Conservation (phyloP, 2,113 vertebrate species). For the Xiphophorus couchianus region DNA sequence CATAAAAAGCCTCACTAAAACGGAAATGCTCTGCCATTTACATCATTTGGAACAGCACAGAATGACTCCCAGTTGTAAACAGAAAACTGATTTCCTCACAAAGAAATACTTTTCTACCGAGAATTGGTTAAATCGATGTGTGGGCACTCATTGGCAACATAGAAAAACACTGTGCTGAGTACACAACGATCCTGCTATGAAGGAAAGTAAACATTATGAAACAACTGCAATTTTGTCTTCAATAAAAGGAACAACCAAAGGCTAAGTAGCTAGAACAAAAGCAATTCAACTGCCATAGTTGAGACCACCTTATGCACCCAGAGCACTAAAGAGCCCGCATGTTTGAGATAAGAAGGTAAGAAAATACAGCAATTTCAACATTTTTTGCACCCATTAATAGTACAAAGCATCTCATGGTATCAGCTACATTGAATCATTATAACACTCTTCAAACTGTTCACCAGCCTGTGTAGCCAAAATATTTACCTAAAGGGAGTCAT, state of each 20-base stretch:
- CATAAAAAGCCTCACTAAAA: background rate
- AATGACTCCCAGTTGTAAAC: background rate
- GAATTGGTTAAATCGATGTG: background rate
- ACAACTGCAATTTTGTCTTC: too few species aligned
- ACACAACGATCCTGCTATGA: background rate
- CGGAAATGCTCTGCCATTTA: background rate
- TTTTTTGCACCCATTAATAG: background rate
- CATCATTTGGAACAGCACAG: background rate
- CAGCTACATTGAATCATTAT: background rate
- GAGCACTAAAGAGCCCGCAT: background rate
- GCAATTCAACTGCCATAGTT: background rate
- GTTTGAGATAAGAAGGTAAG: background rate
- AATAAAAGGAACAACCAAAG: background rate
- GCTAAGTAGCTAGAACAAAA: background rate
- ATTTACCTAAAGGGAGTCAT: too few species aligned
- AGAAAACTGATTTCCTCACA: background rate
- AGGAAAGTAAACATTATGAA: background rate
- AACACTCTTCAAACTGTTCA: background rate
- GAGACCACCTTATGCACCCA: background rate
- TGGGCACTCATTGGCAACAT: background rate
- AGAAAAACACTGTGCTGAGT: background rate
- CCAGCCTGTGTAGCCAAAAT: too few species aligned
- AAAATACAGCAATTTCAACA: background rate
- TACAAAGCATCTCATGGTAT: background rate
- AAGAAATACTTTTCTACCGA: background rate